These are phyloP conservation scores for Caiman crocodilus DNA, from an alignment of 2,797 vertebrate genomes.

Conservation along the genomic window DNA sequence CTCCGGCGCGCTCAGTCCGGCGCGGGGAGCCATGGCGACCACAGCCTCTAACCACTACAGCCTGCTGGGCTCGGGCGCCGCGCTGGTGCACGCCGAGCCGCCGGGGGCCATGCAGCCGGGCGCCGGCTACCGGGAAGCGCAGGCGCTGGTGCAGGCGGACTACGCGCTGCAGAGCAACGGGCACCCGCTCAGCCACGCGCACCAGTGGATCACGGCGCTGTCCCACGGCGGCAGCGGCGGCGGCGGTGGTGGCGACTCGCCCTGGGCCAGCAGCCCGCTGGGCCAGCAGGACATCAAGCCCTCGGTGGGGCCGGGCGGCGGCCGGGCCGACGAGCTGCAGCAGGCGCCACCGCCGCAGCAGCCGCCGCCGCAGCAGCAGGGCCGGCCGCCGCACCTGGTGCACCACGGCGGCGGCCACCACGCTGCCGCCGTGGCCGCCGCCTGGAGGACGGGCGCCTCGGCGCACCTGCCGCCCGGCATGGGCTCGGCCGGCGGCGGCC, in stretches of 20 bases:
- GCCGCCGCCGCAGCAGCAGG: constrained; percentile 82
- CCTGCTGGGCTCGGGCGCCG: constrained; percentile 95
- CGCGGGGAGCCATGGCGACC: constrained; percentile 98
- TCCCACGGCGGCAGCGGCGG: constrained; percentile 90
- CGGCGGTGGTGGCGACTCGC: constrained; percentile 84
- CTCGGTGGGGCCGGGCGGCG: constrained; percentile 87
- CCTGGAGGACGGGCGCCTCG: constrained; percentile 54
- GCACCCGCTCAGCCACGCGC: constrained; percentile 97
- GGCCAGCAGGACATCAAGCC: constrained; percentile 97
- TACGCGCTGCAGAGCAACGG: constrained; percentile 96
- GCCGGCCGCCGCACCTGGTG: constrained; percentile 91
- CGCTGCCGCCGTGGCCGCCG: constrained; percentile 80
- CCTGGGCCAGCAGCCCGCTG: constrained; percentile 92
- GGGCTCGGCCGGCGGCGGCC: constrained; percentile 90
- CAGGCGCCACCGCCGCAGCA: constrained; percentile 80
- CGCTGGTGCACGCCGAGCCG: constrained; percentile 95
- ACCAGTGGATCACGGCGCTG: constrained; percentile 97
- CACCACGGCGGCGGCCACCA: constrained; percentile 93
- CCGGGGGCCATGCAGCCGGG: constrained; percentile 94
- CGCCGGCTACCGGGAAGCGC: constrained; percentile 93
- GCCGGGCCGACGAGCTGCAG: constrained; percentile 91
- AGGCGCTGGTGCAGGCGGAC: constrained; percentile 95
- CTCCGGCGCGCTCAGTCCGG: constrained; percentile 93
- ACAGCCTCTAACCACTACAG: constrained; percentile 98
- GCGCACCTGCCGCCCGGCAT: constrained; percentile 89